Conservation (phyloP, 1,140 invertebrate species). For the Brachionus paranguensis region DNA sequence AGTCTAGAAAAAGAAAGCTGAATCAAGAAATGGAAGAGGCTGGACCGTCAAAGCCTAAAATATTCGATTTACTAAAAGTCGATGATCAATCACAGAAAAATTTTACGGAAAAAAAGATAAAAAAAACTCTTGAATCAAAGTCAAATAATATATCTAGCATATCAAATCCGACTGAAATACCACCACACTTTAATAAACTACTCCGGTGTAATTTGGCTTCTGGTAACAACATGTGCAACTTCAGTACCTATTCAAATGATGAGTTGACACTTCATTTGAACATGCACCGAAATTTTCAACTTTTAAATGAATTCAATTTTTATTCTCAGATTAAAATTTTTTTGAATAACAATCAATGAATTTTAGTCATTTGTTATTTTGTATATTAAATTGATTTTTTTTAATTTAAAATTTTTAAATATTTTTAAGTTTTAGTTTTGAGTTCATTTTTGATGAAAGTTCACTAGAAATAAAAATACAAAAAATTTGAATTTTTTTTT, state of each 20-base stretch:
- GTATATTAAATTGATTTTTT: no score
- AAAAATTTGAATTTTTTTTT: no score
- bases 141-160: background rate
- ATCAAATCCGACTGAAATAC: background rate
- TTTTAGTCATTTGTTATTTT: background rate
- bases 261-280: background rate
- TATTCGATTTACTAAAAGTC: background rate
- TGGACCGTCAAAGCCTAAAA: background rate
- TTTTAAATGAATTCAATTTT: constrained; percentile 3
- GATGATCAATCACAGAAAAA: background rate
- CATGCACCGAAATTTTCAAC: background rate
- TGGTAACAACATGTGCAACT: background rate
- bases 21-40: background rate
- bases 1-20: background rate
- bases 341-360: background rate
- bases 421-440: background rate
- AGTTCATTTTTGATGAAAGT: no score
- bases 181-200: background rate
- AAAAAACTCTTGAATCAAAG: background rate
- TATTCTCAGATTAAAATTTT: background rate
- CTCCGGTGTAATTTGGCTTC: background rate
- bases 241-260: background rate
- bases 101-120: background rate
- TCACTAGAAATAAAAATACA: no score
- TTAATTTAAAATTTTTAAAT: background rate